A percentile compares a stretch with the other conserved stretches of the same genome.
phyloP scores from a whole-genome alignment of 2,888 invertebrate genomes.

The Rhagonycha fulva region DNA sequence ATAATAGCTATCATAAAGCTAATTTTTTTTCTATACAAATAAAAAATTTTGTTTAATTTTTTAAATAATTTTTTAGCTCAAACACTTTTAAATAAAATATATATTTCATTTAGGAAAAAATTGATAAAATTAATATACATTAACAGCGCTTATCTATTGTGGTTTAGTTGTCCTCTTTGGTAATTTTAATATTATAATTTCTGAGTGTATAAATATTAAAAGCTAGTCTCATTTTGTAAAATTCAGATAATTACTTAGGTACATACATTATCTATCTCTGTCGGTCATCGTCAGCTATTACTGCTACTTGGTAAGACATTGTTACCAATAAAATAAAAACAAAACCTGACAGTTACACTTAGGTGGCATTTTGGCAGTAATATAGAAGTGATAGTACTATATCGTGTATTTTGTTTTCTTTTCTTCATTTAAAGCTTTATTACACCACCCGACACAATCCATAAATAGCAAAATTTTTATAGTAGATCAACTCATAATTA shows the following conservation, averaged over 20 bases:
- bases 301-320: not conserved
- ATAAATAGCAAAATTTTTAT: not conserved
- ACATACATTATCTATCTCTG: not conserved
- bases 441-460: not conserved
- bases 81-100: slow-evolving; percentile 3
- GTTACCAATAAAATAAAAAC: not conserved
- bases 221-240: slow-evolving; percentile 1
- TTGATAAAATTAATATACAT: slow-evolving; percentile 1
- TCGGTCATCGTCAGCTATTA: not conserved
- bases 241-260: slow-evolving; percentile 1
- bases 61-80: not conserved
- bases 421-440: not conserved
- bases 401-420: not conserved
- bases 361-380: not conserved
- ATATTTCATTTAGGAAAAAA: slow-evolving; percentile 2
- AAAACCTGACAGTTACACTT: slow-evolving; percentile 1
- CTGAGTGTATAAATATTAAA: slow-evolving; percentile 4
- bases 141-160: slow-evolving; percentile 3
- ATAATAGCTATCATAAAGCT: not conserved
- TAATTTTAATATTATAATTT: not conserved
- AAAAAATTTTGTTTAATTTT: not conserved
- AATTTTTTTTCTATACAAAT: not conserved
- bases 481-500: slow-evolving; percentile 4
- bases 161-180: slow-evolving; percentile 1
- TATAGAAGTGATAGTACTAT: not conserved